phyloP scores from a whole-genome alignment of 2,888 invertebrate genomes.

The Pedicia rivosa region DNA sequence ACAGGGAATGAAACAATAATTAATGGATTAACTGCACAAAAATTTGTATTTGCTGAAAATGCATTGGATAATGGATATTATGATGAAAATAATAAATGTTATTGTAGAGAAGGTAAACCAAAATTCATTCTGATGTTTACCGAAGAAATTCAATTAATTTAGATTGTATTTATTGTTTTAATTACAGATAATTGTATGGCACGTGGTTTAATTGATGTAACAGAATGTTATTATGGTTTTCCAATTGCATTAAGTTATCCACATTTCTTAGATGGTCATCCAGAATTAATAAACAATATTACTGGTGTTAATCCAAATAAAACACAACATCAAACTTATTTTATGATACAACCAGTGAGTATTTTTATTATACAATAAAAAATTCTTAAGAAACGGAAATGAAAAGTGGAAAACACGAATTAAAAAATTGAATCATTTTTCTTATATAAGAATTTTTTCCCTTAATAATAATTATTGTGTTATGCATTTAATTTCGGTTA shows the following conservation, averaged over 20 bases:
- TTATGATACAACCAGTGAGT: constrained; percentile 65
- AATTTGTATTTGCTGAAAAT: constrained; percentile 60
- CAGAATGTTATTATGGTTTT: constrained; percentile 79
- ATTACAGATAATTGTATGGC: constrained; percentile 46
- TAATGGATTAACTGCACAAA: constrained; percentile 47
- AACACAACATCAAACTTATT: constrained; percentile 47
- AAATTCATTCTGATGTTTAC: too few species aligned
- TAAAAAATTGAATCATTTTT: too few species aligned
- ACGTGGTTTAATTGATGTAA: constrained; percentile 63
- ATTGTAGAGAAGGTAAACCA: constrained; percentile 51
- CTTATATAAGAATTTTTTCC: too few species aligned
- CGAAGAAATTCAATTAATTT: neutral
- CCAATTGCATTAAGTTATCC: constrained; percentile 80
- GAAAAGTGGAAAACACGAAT: too few species aligned
- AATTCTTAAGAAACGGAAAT: too few species aligned
- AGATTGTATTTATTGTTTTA: constrained; percentile 3
- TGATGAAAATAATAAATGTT: constrained; percentile 64
- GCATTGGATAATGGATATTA: constrained; percentile 60
- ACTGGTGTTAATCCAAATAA: constrained; percentile 49
- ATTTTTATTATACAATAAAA: neutral
- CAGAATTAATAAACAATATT: constrained; percentile 42
- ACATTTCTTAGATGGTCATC: constrained; percentile 65
- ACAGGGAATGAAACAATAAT: constrained; percentile 36
- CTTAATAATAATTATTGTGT: too few species aligned
- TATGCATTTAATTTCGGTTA: too few species aligned